Percentiles rank a stretch among this genome's conserved stretches.
Evolutionary conservation across 2,888 invertebrate species (phyloP).

Genomic region (Drosophila subsilvestris): DNA sequence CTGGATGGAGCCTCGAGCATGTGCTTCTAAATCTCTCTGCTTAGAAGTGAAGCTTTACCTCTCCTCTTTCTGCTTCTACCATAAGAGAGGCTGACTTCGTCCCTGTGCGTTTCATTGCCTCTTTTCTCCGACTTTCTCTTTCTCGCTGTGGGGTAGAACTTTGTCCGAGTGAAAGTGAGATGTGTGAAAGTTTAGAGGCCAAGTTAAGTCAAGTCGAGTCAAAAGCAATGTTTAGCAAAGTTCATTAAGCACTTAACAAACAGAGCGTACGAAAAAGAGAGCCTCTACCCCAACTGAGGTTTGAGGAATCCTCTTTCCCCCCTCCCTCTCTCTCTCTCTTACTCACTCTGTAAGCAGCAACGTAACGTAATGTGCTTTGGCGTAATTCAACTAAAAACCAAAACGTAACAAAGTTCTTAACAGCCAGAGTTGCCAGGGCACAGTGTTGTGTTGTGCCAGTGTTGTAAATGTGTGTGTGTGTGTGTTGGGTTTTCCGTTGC

Average conservation of each 20-base stretch:
- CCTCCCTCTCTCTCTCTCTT: not conserved
- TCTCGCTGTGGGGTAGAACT: slow-evolving; percentile 11
- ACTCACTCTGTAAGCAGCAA: not conserved
- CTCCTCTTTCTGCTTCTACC: not conserved
- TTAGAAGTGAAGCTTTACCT: not conserved
- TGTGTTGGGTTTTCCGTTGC: slow-evolving; percentile 1
- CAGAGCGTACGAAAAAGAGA: slow-evolving; percentile 16
- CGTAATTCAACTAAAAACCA: slow-evolving; percentile 49
- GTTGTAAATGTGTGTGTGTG: not conserved
- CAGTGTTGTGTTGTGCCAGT: slow-evolving; percentile 1
- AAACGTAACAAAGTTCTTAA: slow-evolving; percentile 48
- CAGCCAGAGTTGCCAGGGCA: slow-evolving; percentile 5
- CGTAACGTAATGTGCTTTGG: slow-evolving; percentile 44
- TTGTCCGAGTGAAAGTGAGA: slow-evolving; percentile 44
- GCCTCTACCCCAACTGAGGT: too few relatives aligned
- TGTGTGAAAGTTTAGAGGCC: slow-evolving; percentile 28
- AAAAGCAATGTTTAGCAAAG: slow-evolving; percentile 37
- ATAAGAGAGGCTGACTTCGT: not conserved
- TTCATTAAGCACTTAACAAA: slow-evolving; percentile 47
- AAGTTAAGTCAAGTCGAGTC: slow-evolving; percentile 36
- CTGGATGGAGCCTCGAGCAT: not conserved
- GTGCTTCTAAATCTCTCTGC: not conserved
- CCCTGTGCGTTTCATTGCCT: not conserved
- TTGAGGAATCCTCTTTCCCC: not conserved
- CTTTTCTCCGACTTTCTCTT: not conserved